A percentile compares a stretch with the other conserved stretches of the same genome.
Evolutionary conservation across 1,140 invertebrate species (phyloP).

Genomic region (Hestina assimilis): DNA sequence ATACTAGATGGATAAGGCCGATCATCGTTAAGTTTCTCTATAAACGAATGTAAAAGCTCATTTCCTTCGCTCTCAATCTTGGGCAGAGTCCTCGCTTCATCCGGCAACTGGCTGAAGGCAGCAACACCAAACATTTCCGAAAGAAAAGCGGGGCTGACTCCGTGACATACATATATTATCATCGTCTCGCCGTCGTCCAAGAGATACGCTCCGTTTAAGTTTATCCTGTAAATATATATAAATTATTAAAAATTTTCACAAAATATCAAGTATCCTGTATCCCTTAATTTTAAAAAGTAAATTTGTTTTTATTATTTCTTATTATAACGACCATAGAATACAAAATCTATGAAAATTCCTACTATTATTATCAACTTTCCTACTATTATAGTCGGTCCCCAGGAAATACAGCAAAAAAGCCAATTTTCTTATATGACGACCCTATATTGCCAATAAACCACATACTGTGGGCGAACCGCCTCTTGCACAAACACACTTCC

Average conservation of each 20-base stretch:
- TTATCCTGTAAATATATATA: slow-evolving; percentile 81
- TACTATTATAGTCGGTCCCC: too few relatives aligned
- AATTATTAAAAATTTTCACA: too few relatives aligned
- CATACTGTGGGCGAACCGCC: too few relatives aligned
- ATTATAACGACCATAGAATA: too few relatives aligned
- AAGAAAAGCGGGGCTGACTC: slow-evolving; percentile 87
- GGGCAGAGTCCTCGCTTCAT: slow-evolving; percentile 87
- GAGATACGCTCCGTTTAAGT: slow-evolving; percentile 93
- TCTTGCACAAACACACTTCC: too few relatives aligned
- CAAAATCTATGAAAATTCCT: too few relatives aligned
- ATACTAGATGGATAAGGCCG: slow-evolving; percentile 88
- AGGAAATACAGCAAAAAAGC: too few relatives aligned
- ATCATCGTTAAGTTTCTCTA: slow-evolving; percentile 90
- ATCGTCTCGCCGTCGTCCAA: slow-evolving; percentile 93
- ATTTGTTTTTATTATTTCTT: neutral
- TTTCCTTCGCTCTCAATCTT: slow-evolving; percentile 87
- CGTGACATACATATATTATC: slow-evolving; percentile 92
- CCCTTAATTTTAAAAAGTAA: too few relatives aligned
- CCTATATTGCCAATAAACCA: too few relatives aligned
- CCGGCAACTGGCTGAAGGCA: slow-evolving; percentile 78
- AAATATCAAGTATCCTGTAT: too few relatives aligned
- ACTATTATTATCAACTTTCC: too few relatives aligned
- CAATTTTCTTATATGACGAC: too few relatives aligned
- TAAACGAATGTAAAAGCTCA: slow-evolving; percentile 87
- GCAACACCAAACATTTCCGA: slow-evolving; percentile 81